Conservation (phyloP, 1,140 invertebrate species). For the Leptoteleia sp. region DNA sequence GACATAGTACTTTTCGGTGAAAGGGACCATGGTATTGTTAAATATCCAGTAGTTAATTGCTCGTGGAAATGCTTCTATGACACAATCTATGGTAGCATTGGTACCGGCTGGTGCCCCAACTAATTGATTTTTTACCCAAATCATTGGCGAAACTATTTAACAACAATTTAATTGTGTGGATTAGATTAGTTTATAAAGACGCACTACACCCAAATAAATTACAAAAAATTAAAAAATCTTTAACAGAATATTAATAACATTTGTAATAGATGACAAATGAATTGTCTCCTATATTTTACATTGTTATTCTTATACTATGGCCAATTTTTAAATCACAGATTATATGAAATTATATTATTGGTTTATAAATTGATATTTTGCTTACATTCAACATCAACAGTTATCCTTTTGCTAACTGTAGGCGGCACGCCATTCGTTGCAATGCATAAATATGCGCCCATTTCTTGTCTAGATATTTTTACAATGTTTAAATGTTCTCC, state of each 20-base stretch:
- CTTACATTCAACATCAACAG: constrained; percentile 94
- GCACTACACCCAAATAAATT: no score
- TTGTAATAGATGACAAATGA: no score
- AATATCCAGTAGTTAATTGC: constrained; percentile 96
- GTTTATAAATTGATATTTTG: constrained; percentile 69
- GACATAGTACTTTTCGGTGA: constrained; percentile 88
- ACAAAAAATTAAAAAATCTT: no score
- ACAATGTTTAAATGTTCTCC: constrained; percentile 91
- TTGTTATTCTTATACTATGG: no score
- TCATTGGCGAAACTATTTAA: constrained; percentile 88
- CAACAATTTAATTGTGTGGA: no score
- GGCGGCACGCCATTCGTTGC: constrained; percentile 92
- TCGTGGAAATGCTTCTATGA: constrained; percentile 95
- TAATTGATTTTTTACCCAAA: constrained; percentile 95
- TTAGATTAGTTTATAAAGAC: no score
- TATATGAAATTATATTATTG: no score
- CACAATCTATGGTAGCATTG: constrained; percentile 95
- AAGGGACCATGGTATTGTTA: constrained; percentile 91
- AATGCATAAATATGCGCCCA: constrained; percentile 93
- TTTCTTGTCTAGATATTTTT: constrained; percentile 91
- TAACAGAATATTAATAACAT: no score
- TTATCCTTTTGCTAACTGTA: constrained; percentile 93
- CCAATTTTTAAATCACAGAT: no score
- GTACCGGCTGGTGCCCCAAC: constrained; percentile 93
- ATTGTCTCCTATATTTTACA: no score